These are phyloP conservation scores for Pogonus chalceus DNA, from an alignment of 1,140 invertebrate species.

Conservation along the genomic window DNA sequence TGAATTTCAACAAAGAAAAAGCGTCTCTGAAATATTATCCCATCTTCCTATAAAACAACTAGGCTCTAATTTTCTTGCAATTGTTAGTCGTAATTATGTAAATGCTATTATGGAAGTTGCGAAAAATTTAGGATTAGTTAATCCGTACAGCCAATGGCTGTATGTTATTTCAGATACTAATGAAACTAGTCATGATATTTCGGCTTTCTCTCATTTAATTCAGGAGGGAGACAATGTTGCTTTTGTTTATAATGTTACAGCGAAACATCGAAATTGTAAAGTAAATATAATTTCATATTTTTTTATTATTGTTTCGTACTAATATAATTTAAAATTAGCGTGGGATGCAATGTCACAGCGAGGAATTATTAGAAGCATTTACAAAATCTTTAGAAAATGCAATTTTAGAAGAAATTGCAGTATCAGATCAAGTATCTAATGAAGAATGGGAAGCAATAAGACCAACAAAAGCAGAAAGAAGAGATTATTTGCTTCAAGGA, in stretches of 20 bases:
- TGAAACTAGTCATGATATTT: slow-evolving; percentile 37
- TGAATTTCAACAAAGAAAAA: slow-evolving; percentile 36
- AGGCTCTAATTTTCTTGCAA: slow-evolving; percentile 33
- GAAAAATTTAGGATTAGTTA: slow-evolving; percentile 51
- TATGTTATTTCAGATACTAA: slow-evolving; percentile 59
- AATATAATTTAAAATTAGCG: slow-evolving; percentile 32
- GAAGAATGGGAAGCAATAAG: slow-evolving; percentile 72
- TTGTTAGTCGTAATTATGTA: slow-evolving; percentile 35
- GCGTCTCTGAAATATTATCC: slow-evolving; percentile 40
- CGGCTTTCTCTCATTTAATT: slow-evolving; percentile 44
- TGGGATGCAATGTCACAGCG: slow-evolving; percentile 49
- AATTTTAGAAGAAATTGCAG: slow-evolving; percentile 52
- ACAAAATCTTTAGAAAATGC: slow-evolving; percentile 52
- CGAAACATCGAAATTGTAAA: slow-evolving; percentile 37
- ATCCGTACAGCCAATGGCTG: slow-evolving; percentile 65
- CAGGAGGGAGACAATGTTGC: slow-evolving; percentile 75
- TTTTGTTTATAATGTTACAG: slow-evolving; percentile 62
- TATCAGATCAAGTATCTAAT: slow-evolving; percentile 61
- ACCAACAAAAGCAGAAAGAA: slow-evolving; percentile 53
- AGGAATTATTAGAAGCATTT: slow-evolving; percentile 52
- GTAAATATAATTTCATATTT: slow-evolving; percentile 30
- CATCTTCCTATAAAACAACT: slow-evolving; percentile 40
- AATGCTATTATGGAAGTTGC: slow-evolving; percentile 55
- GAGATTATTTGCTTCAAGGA: slow-evolving; percentile 47
- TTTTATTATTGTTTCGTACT: slow-evolving; percentile 1